Percentiles rank a stretch among this genome's conserved stretches.
phyloP scores from a whole-genome alignment of 2,113 vertebrate species.

The Cephalopholis sonnerati region DNA sequence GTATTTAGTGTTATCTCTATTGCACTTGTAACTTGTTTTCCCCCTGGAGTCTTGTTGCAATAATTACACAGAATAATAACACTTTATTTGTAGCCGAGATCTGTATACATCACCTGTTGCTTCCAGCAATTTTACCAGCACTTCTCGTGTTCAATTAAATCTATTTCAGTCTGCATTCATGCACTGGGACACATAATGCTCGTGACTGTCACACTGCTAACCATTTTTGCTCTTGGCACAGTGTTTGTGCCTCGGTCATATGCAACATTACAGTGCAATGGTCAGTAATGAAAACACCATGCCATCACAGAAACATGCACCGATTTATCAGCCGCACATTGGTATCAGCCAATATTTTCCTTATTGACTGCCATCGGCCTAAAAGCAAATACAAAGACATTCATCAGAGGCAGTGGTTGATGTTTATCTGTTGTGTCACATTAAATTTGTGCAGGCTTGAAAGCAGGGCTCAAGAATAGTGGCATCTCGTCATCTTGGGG shows the following conservation, averaged over 20 bases:
- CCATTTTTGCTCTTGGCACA: too few relatives aligned
- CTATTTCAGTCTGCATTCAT: background rate
- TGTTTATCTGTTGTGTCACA: too few relatives aligned
- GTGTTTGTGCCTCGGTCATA: background rate
- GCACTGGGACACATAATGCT: background rate
- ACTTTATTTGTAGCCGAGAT: background rate
- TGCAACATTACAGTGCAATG: background rate
- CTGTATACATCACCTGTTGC: background rate
- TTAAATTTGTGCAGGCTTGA: too few relatives aligned
- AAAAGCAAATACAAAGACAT: too few relatives aligned
- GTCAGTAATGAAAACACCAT: background rate
- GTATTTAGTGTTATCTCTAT: background rate
- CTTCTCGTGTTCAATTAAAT: background rate
- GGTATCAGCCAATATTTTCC: too few relatives aligned
- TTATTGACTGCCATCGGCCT: too few relatives aligned
- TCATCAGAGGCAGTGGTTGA: too few relatives aligned
- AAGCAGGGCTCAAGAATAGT: too few relatives aligned
- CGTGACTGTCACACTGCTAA: background rate
- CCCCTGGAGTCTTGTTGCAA: background rate
- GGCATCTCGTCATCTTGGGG: too few relatives aligned
- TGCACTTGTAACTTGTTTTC: background rate
- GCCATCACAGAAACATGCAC: too few relatives aligned
- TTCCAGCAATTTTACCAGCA: background rate
- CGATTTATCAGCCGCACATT: too few relatives aligned
- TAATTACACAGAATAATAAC: background rate